Percentiles rank a stretch among this genome's conserved stretches.
Conservation (phyloP, 2,888 invertebrate species). For the Tinea semifulvella region DNA sequence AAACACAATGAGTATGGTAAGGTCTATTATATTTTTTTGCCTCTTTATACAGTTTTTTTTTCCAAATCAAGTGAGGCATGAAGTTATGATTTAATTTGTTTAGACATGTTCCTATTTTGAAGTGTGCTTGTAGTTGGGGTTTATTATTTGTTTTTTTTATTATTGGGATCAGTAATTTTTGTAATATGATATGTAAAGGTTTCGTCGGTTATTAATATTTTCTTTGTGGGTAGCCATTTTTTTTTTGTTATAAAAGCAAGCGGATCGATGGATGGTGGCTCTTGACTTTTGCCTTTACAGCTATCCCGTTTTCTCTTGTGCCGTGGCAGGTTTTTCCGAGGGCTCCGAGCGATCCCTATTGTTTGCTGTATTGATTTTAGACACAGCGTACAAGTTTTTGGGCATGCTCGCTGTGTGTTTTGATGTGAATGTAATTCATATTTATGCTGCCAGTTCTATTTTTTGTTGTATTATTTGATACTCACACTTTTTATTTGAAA, state of each 20-base stretch:
- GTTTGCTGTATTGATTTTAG: conserved; percentile 60
- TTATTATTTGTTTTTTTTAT: conserved; percentile 1
- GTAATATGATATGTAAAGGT: conserved; percentile 38
- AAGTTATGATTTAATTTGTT: conserved; percentile 65
- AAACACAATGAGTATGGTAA: conserved; percentile 62
- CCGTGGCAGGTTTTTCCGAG: conserved; percentile 30
- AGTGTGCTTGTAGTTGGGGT: conserved; percentile 8
- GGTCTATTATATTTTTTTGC: conserved; percentile 45
- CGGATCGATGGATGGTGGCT: conserved; percentile 58
- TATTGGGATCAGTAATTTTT: neutral
- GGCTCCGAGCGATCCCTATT: conserved; percentile 38
- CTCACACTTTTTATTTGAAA: no score
- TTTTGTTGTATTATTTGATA: no score
- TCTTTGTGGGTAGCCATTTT: conserved; percentile 9
- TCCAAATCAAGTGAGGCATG: conserved; percentile 37
- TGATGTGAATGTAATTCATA: neutral
- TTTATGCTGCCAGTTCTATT: no score
- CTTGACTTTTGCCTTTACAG: conserved; percentile 46
- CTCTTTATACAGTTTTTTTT: conserved; percentile 34
- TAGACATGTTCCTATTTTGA: conserved; percentile 50
- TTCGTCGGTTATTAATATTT: conserved; percentile 19
- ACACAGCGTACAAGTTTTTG: neutral
- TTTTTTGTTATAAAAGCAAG: conserved; percentile 23
- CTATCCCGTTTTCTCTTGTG: conserved; percentile 42
- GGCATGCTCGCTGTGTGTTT: neutral